A percentile compares a stretch with the other conserved stretches of the same genome.
phyloP scores from a whole-genome alignment of 2,113 vertebrate species.

The Cariama cristata region DNA sequence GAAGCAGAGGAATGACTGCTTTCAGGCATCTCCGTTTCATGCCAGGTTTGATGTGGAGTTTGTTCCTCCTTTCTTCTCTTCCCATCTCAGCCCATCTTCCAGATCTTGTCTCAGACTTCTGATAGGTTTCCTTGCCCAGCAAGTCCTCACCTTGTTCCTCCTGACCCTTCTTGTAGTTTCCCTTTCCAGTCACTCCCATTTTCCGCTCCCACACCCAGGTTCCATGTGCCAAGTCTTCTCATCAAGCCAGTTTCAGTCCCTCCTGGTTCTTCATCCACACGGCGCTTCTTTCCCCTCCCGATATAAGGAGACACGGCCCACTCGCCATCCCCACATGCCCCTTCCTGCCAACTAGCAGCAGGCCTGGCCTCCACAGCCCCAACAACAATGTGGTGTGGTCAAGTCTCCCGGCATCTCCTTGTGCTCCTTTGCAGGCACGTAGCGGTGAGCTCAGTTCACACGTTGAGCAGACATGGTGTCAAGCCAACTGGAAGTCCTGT shows the following conservation, averaged over 20 bases:
- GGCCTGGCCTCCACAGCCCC: background rate
- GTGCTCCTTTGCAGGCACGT: background rate
- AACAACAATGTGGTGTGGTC: background rate
- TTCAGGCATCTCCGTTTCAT: background rate
- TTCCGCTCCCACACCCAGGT: slow-evolving; percentile 7
- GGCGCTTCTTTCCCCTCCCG: background rate
- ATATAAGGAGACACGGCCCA: accelerated
- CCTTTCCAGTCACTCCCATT: slow-evolving; percentile 38
- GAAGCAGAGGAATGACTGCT: background rate
- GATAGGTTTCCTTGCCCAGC: background rate
- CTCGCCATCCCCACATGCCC: background rate
- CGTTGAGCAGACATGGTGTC: slow-evolving; percentile 14
- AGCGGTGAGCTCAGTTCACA: background rate
- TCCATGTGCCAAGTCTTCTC: background rate
- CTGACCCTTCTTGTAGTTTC: slow-evolving; percentile 13
- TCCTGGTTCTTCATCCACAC: background rate
- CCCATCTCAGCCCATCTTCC: background rate
- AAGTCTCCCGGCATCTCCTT: background rate
- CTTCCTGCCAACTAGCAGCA: background rate
- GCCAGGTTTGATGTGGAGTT: background rate
- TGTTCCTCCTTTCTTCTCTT: background rate
- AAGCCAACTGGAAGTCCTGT: slow-evolving; percentile 55
- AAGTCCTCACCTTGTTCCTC: slow-evolving; percentile 20
- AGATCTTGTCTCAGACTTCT: background rate
- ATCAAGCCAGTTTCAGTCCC: slow-evolving; percentile 22